phyloP scores from a whole-genome alignment of 2,888 invertebrate species.

The Mythimna vitellina region DNA sequence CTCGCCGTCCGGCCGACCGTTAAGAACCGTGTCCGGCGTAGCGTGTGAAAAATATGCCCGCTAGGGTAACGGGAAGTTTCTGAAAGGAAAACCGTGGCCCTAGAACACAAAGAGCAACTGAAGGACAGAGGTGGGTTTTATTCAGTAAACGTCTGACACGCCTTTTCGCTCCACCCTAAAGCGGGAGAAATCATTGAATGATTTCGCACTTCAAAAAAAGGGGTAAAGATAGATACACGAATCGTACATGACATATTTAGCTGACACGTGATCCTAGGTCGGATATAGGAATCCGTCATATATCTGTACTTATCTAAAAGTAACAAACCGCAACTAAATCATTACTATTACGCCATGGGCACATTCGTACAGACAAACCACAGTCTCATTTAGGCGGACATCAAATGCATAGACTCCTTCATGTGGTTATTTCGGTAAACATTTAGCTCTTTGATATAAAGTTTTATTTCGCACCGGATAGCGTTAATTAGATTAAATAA shows the following conservation, averaged over 20 bases:
- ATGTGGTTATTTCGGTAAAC: conserved; percentile 66
- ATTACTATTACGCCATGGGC: conserved; percentile 8
- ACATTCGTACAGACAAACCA: conserved; percentile 28
- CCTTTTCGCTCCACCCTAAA: too few species aligned
- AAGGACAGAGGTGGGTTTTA: too few species aligned
- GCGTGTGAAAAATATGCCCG: too few species aligned
- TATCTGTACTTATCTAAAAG: conserved; percentile 16
- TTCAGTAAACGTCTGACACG: too few species aligned
- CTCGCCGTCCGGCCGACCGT: too few species aligned
- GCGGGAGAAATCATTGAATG: too few species aligned
- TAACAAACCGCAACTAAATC: conserved; percentile 2
- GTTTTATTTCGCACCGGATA: conserved; percentile 65
- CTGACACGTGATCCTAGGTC: not conserved
- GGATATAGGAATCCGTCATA: not conserved
- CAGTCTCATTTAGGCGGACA: conserved; percentile 51
- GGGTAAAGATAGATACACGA: not conserved
- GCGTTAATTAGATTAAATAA: conserved; percentile 69
- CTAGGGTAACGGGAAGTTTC: too few species aligned
- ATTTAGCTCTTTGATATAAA: conserved; percentile 64
- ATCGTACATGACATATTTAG: not conserved
- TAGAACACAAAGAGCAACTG: too few species aligned
- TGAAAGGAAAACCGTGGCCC: too few species aligned
- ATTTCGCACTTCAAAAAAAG: not conserved
- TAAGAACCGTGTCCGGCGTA: too few species aligned
- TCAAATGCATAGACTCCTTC: conserved; percentile 54